phyloP scores from a whole-genome alignment of 2,113 vertebrate species.

The Leucopternis melanops region DNA sequence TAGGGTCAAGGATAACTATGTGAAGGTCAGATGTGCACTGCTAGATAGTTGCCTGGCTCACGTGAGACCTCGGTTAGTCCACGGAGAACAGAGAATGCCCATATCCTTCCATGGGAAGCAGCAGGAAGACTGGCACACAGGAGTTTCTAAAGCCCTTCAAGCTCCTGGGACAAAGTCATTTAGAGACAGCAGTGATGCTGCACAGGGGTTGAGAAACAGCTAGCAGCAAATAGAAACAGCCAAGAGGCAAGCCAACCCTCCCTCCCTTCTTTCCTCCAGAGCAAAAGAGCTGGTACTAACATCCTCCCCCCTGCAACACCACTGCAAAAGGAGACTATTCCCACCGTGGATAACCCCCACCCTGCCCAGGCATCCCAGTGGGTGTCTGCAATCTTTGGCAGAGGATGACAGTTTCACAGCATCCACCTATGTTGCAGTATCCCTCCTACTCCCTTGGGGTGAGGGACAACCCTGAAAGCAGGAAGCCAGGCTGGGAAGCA shows the following conservation, averaged over 20 bases:
- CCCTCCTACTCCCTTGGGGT: not conserved
- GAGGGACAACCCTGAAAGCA: not conserved
- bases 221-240: not conserved
- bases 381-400: not conserved
- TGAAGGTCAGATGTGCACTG: not conserved
- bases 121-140: not conserved
- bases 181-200: not conserved
- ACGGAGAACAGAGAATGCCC: not conserved
- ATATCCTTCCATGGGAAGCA: not conserved
- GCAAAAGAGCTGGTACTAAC: not conserved
- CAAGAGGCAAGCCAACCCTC: not conserved
- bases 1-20: not conserved
- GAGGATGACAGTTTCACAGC: not conserved
- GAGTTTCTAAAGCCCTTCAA: not conserved
- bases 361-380: not conserved
- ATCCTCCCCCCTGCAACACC: fast-evolving
- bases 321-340: not conserved
- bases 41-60: not conserved
- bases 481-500: not conserved
- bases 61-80: not conserved
- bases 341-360: not conserved
- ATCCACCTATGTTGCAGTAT: not conserved
- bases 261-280: not conserved
- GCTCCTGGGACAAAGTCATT: not conserved
- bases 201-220: not conserved